phyloP scores from a whole-genome alignment of 2,113 vertebrate species.

The Bufo gargarizans region DNA sequence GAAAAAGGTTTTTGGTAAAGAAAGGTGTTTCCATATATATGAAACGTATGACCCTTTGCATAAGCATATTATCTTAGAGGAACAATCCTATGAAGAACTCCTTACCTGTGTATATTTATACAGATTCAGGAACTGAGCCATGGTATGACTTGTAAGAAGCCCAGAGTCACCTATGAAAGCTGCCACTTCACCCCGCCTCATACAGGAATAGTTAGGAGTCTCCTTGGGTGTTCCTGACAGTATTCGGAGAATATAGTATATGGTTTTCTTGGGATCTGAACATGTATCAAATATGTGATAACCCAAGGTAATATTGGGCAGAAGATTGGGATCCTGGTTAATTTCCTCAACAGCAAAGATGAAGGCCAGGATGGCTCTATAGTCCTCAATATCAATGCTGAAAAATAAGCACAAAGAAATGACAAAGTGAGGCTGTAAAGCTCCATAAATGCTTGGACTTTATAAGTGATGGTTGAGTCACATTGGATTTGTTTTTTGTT shows the following conservation, averaged over 20 bases:
- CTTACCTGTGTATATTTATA: slow-evolving; percentile 42
- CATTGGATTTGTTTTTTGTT: neutral
- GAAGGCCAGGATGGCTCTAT: slow-evolving; percentile 22
- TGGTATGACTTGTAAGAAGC: neutral
- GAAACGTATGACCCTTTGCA: neutral
- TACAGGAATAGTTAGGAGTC: slow-evolving; percentile 34
- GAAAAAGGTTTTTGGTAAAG: neutral
- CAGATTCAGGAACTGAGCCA: neutral
- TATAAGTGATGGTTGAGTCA: too few species aligned
- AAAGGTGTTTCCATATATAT: neutral
- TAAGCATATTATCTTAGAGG: neutral
- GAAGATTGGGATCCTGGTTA: neutral
- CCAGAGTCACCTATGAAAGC: slow-evolving; percentile 25
- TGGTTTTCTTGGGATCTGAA: neutral
- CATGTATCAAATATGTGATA: slow-evolving; percentile 30
- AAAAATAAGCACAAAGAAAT: neutral
- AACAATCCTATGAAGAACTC: neutral
- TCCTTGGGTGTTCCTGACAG: neutral
- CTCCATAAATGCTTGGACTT: neutral
- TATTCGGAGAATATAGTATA: neutral
- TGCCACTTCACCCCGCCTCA: neutral
- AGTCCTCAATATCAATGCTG: neutral
- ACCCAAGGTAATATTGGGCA: neutral
- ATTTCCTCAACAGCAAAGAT: slow-evolving; percentile 42
- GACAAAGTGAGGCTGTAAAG: neutral